These are phyloP conservation scores for Grus americana DNA, from an alignment of 2,113 vertebrate species.

Conservation along the genomic window DNA sequence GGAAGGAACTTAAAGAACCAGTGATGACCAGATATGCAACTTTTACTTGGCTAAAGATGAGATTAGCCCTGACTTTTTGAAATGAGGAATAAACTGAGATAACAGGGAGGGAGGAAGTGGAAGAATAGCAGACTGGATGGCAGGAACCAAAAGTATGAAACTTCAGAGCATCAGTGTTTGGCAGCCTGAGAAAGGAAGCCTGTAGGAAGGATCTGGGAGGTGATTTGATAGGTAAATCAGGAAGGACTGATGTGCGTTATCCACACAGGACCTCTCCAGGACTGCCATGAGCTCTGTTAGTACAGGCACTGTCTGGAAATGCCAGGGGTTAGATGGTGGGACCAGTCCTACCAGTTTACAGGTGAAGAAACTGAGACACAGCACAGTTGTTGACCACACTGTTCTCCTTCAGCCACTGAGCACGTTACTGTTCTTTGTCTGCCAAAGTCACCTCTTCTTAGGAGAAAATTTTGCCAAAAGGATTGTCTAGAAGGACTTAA, in stretches of 20 bases:
- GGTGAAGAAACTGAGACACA: not conserved
- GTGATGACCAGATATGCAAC: not conserved
- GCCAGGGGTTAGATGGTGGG: not conserved
- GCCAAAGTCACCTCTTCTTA: not conserved
- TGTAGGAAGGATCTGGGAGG: not conserved
- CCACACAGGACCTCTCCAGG: not conserved
- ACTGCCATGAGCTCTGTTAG: not conserved
- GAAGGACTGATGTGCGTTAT: not conserved
- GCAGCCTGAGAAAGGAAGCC: not conserved
- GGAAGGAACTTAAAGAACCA: not conserved
- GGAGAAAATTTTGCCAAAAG: not conserved
- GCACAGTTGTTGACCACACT: not conserved
- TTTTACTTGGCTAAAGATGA: not conserved
- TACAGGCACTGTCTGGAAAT: not conserved
- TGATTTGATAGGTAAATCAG: not conserved
- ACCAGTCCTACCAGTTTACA: not conserved
- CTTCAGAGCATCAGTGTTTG: not conserved
- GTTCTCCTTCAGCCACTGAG: not conserved
- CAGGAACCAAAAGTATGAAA: not conserved
- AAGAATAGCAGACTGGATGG: not conserved
- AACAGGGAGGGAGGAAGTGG: not conserved
- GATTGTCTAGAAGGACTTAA: not conserved
- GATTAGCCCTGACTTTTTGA: not conserved
- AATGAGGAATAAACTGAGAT: not conserved
- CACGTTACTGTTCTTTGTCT: not conserved